phyloP scores from a whole-genome alignment of 1,140 invertebrate species.

The Galleria mellonella region DNA sequence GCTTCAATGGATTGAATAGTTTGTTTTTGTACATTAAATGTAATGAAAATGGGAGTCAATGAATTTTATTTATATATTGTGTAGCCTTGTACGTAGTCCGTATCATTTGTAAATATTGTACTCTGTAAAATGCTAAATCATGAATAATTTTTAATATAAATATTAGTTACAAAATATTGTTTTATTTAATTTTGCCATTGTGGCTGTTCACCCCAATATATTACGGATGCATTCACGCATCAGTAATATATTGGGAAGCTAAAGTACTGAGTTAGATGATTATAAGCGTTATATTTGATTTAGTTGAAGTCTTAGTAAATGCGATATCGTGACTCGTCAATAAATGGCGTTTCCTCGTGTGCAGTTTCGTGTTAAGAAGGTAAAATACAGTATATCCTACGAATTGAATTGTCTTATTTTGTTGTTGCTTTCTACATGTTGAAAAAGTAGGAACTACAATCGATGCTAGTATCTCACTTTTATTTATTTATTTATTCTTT shows the following conservation, averaged over 20 bases:
- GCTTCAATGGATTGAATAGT: slow-evolving; percentile 25
- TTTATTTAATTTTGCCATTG: slow-evolving; percentile 43
- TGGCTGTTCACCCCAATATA: too few species aligned
- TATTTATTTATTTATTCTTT: too few species aligned
- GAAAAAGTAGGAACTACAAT: too few species aligned
- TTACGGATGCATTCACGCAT: too few species aligned
- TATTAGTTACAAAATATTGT: slow-evolving; percentile 67
- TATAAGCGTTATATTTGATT: not conserved
- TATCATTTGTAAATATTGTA: slow-evolving; percentile 72
- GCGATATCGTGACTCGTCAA: too few species aligned
- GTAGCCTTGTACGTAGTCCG: slow-evolving; percentile 61
- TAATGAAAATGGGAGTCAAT: slow-evolving; percentile 56
- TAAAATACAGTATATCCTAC: too few species aligned
- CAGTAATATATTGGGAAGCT: not conserved
- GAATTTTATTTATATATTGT: slow-evolving; percentile 65
- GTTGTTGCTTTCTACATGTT: too few species aligned
- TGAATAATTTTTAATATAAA: slow-evolving; percentile 70
- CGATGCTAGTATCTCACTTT: too few species aligned
- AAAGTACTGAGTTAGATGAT: not conserved
- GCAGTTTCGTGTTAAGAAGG: too few species aligned
- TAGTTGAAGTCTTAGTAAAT: not conserved
- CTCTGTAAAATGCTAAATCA: slow-evolving; percentile 71
- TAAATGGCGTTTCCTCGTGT: too few species aligned
- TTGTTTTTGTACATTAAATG: slow-evolving; percentile 53
- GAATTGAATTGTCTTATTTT: too few species aligned